These are phyloP conservation scores for Augochlora pura DNA, from an alignment of 1,140 invertebrate species.

Conservation along the genomic window DNA sequence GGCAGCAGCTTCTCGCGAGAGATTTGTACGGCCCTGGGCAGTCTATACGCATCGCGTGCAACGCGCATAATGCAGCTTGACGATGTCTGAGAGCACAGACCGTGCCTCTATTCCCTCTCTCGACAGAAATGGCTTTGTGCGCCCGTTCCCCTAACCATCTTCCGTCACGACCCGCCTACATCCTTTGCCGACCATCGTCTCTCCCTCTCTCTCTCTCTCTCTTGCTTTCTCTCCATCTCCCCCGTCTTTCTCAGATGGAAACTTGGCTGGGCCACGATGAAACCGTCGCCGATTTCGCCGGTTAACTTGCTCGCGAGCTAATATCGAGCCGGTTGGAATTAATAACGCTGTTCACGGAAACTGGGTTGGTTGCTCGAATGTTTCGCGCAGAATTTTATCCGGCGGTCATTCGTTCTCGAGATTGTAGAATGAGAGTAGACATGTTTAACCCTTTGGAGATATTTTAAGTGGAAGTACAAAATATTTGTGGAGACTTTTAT, in stretches of 20 bases:
- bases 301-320: constrained; percentile 27
- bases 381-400: no score
- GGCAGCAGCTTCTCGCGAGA: not conserved
- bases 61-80: constrained; percentile 53
- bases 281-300: constrained; percentile 24
- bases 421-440: no score
- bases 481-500: no score
- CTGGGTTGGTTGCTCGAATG: no score
- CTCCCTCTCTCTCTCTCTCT: not conserved
- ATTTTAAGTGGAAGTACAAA: no score
- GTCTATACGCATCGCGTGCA: constrained; percentile 52
- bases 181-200: constrained; percentile 40
- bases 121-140: constrained; percentile 63
- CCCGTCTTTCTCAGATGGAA: not conserved
- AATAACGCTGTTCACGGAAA: not conserved
- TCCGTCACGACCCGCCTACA: constrained; percentile 25
- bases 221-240: no score
- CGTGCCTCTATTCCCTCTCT: constrained; percentile 60
- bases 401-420: no score
- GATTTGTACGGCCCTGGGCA: constrained; percentile 37
- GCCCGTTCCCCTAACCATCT: constrained; percentile 45
- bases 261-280: constrained; percentile 21
- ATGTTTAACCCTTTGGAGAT: no score
- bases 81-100: constrained; percentile 62
- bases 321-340: constrained; percentile 14